Base-by-base conservation (phyloP, 2,797 vertebrate genomes). In the Galagoides demidoff region DNA sequence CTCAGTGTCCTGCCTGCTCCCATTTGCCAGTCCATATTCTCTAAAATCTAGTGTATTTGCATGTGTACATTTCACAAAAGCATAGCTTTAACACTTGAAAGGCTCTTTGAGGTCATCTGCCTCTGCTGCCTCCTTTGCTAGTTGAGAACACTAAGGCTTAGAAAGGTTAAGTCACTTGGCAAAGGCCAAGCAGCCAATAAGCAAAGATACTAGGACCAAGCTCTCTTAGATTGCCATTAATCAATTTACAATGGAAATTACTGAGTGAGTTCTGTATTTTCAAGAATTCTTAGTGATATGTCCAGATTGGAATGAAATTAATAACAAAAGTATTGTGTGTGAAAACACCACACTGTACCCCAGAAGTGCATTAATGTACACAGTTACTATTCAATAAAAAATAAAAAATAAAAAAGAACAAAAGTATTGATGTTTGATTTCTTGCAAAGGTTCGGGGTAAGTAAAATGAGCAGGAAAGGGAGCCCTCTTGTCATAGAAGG, bases 91-190 rank as follows among this genome's bases (percentile, higher is more conserved):
- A n/a, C 9, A 7, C 55, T 61, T 43, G 84, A 57, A 49, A 85
- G 34, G 25, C 43, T 39, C 29, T 64, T 70, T 64, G 70, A 88
- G 57, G 34, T 64, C 59, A 22, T 57, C 19, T 86, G 1, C 63
- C 34, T n/a, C n/a, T 43, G 16, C 23, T 43, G 66, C 29, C 37
- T 90, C n/a, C 19, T 74, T 77, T 89, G 31, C 85, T 71, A 23
- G 81, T 34, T 61, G 81, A 77, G 94, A 59, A 88, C 43, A 73
- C 61, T 5, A 57, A 83, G 61, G 37, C 52, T 92, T 27, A 64
- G 74, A 66, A 81, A 92, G 55, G 22, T 66, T 64, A 83, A 39
- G 55, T 77, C 23, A 34, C 88, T 95, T 66, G 23, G 25, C 64
- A 71, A 37, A 87, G 73, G 45, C 66, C 52, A 68, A 25, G 52